Percentiles rank a stretch among this genome's conserved stretches.
Evolutionary conservation across 2,113 vertebrate species (phyloP).

Genomic region (Raja brachyura): DNA sequence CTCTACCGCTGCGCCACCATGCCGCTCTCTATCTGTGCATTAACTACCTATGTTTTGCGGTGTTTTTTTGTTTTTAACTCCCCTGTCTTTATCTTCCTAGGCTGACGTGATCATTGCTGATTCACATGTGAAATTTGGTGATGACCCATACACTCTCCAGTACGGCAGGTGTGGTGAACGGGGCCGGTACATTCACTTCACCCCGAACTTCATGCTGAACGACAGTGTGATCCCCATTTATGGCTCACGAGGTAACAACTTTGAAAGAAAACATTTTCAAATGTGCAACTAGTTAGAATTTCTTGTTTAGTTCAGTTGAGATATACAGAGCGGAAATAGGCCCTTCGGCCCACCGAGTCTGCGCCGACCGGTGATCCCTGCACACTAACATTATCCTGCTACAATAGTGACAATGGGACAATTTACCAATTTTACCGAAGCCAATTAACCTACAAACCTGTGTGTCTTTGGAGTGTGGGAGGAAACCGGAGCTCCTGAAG

Average conservation of each 20-base stretch:
- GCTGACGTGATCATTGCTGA: conserved; percentile 52
- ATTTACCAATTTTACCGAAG: too few species aligned
- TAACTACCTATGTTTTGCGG: background rate
- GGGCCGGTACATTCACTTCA: conserved; percentile 55
- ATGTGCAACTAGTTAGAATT: background rate
- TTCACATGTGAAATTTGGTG: conserved; percentile 41
- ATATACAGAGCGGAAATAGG: too few species aligned
- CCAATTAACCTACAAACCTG: too few species aligned
- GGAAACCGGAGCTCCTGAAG: too few species aligned
- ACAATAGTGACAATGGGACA: too few species aligned
- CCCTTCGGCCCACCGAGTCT: too few species aligned
- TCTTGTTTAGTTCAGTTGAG: too few species aligned
- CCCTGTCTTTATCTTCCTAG: conserved; percentile 43
- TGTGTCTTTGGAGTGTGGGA: too few species aligned
- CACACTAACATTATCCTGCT: too few species aligned
- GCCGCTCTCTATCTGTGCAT: too few species aligned
- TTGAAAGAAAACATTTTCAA: background rate
- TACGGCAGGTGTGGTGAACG: conserved; percentile 51
- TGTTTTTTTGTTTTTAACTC: background rate
- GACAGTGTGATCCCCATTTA: conserved; percentile 46
- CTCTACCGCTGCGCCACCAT: too few species aligned
- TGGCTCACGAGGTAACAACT: conserved; percentile 51
- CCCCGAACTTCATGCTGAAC: conserved; percentile 51
- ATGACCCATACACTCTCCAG: conserved; percentile 55
- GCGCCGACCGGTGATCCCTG: too few species aligned